Evolutionary conservation across 2,797 vertebrate species (phyloP).

Genomic region (Typhlichthys subterraneus): DNA sequence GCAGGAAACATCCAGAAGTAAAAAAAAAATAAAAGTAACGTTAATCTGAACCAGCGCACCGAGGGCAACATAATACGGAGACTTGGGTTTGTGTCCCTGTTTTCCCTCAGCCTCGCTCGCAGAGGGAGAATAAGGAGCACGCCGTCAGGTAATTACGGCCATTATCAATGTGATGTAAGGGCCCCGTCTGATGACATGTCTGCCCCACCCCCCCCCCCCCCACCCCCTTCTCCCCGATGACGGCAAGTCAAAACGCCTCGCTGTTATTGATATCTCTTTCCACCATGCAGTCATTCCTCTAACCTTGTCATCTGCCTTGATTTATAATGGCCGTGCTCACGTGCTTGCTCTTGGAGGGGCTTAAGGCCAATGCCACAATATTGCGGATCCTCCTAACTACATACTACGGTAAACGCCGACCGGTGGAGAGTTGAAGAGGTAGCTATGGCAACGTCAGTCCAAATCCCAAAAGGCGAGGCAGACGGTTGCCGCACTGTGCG

Average conservation of each 20-base stretch:
- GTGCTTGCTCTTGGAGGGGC: conserved; percentile 31
- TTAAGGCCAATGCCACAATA: conserved; percentile 49
- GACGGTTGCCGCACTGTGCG: conserved; percentile 34
- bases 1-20: conserved; percentile 56
- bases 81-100: conserved; percentile 50
- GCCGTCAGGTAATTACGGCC: conserved; percentile 68
- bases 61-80: conserved; percentile 38
- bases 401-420: conserved; percentile 42
- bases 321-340: conserved; percentile 34
- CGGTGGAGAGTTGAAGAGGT: conserved; percentile 49
- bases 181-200: conserved; percentile 64
- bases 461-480: conserved; percentile 32
- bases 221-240: conserved; percentile 54
- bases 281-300: conserved; percentile 39
- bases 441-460: conserved; percentile 66
- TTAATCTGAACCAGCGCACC: conserved; percentile 47
- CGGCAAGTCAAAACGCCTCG: conserved; percentile 57
- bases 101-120: conserved; percentile 35
- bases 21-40: conserved; percentile 48
- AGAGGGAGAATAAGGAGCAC: conserved; percentile 44
- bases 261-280: conserved; percentile 66
- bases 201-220: conserved; percentile 65
- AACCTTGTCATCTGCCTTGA: conserved; percentile 20
- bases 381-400: conserved; percentile 41
- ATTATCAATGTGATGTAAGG: conserved; percentile 70